Evolutionary conservation across 1,140 invertebrate species (phyloP).

Genomic region (Leptinotarsa defecta): DNA sequence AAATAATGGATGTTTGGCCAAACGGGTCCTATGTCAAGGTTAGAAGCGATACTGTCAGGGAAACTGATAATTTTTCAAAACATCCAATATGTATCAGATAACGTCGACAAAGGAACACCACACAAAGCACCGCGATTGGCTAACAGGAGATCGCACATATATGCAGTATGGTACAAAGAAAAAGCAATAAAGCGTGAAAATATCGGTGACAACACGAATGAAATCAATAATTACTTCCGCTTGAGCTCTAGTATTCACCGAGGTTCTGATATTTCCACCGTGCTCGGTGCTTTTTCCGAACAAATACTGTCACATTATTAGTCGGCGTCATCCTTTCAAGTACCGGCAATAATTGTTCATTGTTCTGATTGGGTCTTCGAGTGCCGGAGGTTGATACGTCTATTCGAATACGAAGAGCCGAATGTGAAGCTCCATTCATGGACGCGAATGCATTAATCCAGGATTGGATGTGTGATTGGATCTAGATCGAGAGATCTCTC

Average conservation of each 20-base stretch:
- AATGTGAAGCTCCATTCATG: too few species aligned
- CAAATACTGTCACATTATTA: not conserved
- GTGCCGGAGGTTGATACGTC: not conserved
- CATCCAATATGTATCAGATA: not conserved
- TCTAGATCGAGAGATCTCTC: too few species aligned
- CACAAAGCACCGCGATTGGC: not conserved
- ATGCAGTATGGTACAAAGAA: not conserved
- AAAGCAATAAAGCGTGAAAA: constrained; percentile 6
- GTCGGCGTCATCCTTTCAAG: not conserved
- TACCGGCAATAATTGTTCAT: constrained; percentile 8
- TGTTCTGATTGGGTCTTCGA: not conserved
- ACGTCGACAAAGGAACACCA: not conserved
- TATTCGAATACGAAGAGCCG: not conserved
- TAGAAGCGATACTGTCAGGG: too few species aligned
- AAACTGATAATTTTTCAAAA: too few species aligned
- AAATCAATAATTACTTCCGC: constrained; percentile 8
- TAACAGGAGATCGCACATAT: not conserved
- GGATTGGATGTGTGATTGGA: too few species aligned
- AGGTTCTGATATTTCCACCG: not conserved
- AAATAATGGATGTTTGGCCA: too few species aligned
- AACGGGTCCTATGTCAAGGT: too few species aligned
- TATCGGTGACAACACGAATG: not conserved
- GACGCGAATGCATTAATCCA: too few species aligned
- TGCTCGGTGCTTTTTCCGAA: not conserved
- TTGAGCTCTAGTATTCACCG: not conserved